Evolutionary conservation across 2,888 invertebrate genomes (phyloP), one percentile per base, ranked within the genome.

Genomic region (Oxyteleia sp.): DNA sequence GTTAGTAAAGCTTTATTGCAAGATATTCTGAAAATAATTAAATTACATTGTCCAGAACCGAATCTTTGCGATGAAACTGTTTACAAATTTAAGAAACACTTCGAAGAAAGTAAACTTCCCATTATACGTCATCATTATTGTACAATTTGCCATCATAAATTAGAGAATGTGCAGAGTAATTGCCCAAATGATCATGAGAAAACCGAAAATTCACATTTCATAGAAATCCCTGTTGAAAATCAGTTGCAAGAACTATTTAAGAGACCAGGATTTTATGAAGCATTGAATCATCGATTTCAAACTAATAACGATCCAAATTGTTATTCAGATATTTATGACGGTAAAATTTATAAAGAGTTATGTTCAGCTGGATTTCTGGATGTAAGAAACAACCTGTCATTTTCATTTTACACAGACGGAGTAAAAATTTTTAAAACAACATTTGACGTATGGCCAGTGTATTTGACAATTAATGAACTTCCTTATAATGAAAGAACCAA

Each of bases 251-350:
- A 13, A 43, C 13, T 43, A 13, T 43, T 43, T 7, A 43, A 43
- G 4, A 13, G 13, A 43, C 41, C 41, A 13, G 15, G 15, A 13
- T 43, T 43, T 43, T 43, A 43, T 15, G 15, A 43, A 7, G 4
- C 13, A 15, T 15, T 43, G 8, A 43, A 43, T 43, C 8, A 43
- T 43, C 41, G 41, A 4, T 43, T 43, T 43, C 1, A 43, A 4
- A 10, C 13, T 1, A 43, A 43, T 43, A 7, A 15, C 2, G 13
- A 43, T 43, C 41, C 41, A 1, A 7, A 43, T 13, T 43, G 4
- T 13, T 43, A 43, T 13, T 7, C 8, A 43, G 41, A 43, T 43
- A 43, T 43, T 43, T 43, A 43, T 32, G 32, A 32, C 32, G 32
- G 32, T 3, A 32, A 32, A 32, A 32, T 32, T 32, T 32, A 32